Base-by-base conservation (phyloP, 2,797 vertebrate species). In the Alcedo quadribrachys region DNA sequence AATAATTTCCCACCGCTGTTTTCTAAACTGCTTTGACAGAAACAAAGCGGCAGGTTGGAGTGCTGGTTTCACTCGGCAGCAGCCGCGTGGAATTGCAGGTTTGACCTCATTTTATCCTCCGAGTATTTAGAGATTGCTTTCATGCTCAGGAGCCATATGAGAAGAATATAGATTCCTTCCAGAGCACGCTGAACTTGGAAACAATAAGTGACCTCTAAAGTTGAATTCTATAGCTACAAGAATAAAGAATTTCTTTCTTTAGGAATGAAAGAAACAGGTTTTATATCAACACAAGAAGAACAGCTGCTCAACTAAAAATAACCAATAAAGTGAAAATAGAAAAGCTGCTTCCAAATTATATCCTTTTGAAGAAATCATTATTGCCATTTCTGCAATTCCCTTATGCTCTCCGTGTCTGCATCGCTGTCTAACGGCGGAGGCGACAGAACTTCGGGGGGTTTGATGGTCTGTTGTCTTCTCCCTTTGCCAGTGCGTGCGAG, bases 51-150 rank as follows among this genome's bases (percentile, higher is more conserved):
- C 12, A 20, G 82, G 91, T 83, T 30, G 14, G 92, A 89, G 90
- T 5, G 8, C 77, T 85, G 92, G 22, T 77, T 92, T 87, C 81
- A 50, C 94, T 81, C 25, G 0, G 91, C 95, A 92, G 92, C 53
- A 67, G 81, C 95, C 12, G 1, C 14, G 37, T n/a, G 60, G 94
- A 97, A 96, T 97, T 97, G 93, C 85, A 85, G 90, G 82, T 97
- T 96, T 97, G 96, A 97, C 97, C 96, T 97, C 93, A 95, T 97
- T 97, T 97, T 94, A 96, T 97, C 95, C 95, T 96, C 93, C 4
- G 74, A 92, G 91, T 94, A 95, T 95, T 95, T 94, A 96, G 93
- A 97, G 94, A 97, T 96, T 97, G 94, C 94, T 97, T 97, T 97
- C 94, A 96, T 96, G 94, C 87, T 84, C 92, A 51, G 89, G 70